A percentile compares a stretch with the other conserved stretches of the same genome.
Conservation (phyloP, 53 echinoderm and acorn worm species). For the Crossaster papposus region DNA sequence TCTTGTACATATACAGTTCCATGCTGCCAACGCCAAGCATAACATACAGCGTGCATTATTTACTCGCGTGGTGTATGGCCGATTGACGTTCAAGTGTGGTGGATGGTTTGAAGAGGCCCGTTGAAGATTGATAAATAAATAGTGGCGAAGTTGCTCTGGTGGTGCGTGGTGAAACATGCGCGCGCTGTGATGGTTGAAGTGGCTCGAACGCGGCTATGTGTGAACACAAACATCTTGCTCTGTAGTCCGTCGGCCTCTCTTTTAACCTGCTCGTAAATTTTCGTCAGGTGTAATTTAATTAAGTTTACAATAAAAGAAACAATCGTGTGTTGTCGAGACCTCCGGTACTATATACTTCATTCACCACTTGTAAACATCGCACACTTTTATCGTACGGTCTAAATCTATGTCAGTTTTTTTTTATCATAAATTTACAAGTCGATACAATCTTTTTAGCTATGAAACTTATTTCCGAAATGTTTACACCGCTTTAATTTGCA, state of each 20-base stretch:
- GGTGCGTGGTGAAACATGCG: background rate
- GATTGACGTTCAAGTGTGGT: slow-evolving; percentile 59
- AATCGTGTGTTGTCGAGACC: background rate
- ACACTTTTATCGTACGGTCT: background rate
- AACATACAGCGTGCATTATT: slow-evolving; percentile 12
- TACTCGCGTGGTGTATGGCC: slow-evolving; percentile 17
- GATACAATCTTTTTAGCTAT: background rate
- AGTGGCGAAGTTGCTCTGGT: background rate
- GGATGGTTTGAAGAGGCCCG: slow-evolving; percentile 20
- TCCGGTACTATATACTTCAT: too few species aligned
- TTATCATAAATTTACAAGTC: too few species aligned
- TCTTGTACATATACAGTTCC: background rate
- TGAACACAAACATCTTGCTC: background rate
- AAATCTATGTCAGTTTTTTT: too few species aligned
- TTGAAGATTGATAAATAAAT: slow-evolving; percentile 56
- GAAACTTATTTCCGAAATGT: background rate
- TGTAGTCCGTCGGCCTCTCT: background rate
- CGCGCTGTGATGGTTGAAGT: slow-evolving; percentile 31
- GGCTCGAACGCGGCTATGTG: background rate
- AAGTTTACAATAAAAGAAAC: background rate
- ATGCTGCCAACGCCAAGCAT: background rate
- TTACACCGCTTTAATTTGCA: background rate
- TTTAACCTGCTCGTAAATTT: background rate
- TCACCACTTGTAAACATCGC: background rate
- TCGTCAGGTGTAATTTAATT: background rate